These are phyloP conservation scores for Anthopleura sola DNA, from an alignment of 64 coral and sea anemone genomes.

Conservation along the genomic window DNA sequence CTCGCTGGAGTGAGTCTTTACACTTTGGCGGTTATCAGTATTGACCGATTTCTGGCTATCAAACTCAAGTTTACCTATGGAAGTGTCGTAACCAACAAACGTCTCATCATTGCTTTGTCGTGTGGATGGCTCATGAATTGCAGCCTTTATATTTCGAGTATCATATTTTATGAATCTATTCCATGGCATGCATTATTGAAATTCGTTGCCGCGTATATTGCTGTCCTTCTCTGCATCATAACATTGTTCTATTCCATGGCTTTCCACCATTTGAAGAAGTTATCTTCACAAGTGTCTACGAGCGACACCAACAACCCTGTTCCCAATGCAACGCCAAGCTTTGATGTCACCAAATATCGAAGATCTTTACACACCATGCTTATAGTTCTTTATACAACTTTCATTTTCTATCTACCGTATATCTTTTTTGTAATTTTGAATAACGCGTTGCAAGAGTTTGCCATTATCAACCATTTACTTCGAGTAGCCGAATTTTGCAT, in stretches of 20 bases:
- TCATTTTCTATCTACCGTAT: background rate
- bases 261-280: too few relatives aligned
- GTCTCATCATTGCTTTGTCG: background rate
- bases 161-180: too few relatives aligned
- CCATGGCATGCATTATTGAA: too few relatives aligned
- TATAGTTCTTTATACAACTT: background rate
- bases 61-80: background rate
- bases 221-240: too few relatives aligned
- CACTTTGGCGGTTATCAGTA: background rate
- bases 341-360: background rate
- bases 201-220: too few relatives aligned
- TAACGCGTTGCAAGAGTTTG: too few relatives aligned
- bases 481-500: too few relatives aligned
- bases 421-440: too few relatives aligned
- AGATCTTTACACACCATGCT: background rate
- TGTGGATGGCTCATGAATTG: background rate
- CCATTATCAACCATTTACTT: too few relatives aligned
- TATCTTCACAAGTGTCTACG: too few relatives aligned
- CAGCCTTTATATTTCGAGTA: background rate
- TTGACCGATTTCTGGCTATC: slow-evolving; percentile 4
- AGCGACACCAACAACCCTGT: too few relatives aligned
- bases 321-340: background rate
- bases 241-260: too few relatives aligned
- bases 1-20: background rate
- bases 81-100: background rate